Percentiles rank a stretch among this genome's conserved stretches.
These are phyloP conservation scores for Ophion slaviceki DNA, from an alignment of 2,888 invertebrate species.

Conservation along the genomic window DNA sequence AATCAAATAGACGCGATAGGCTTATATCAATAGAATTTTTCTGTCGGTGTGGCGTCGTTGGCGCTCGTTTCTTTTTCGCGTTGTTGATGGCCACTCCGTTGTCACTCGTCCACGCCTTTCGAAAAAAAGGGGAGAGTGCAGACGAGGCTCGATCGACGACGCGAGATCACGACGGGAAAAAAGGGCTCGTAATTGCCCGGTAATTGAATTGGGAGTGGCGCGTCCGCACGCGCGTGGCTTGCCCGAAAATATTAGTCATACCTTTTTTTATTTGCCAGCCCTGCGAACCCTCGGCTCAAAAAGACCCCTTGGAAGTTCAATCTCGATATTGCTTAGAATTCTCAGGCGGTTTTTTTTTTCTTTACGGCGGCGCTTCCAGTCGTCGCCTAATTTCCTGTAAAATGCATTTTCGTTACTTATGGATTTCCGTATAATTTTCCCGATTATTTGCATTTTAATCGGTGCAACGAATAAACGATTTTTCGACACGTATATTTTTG, in stretches of 20 bases:
- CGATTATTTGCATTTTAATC: no score
- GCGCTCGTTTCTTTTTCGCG: neutral
- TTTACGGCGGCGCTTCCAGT: no score
- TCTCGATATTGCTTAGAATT: neutral
- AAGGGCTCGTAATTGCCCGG: conserved; percentile 69
- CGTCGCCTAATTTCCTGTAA: neutral
- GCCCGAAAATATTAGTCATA: conserved; percentile 19
- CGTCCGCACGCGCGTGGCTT: conserved; percentile 53
- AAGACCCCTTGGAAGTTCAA: neutral
- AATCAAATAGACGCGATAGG: no score
- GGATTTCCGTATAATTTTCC: no score
- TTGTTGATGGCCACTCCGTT: no score
- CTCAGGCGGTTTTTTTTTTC: no score
- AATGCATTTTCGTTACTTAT: neutral
- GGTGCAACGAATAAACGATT: neutral
- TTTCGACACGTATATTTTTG: neutral
- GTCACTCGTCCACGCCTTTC: conserved; percentile 41
- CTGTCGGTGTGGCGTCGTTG: neutral
- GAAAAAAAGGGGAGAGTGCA: neutral
- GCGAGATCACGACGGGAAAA: neutral
- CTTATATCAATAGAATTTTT: no score
- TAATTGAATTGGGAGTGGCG: conserved; percentile 75
- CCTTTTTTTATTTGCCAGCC: conserved; percentile 20
- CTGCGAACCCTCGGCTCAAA: neutral
- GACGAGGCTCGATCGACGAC: neutral